Conservation (phyloP, 1,140 invertebrate genomes). For the Akabosia matsudoensis region DNA sequence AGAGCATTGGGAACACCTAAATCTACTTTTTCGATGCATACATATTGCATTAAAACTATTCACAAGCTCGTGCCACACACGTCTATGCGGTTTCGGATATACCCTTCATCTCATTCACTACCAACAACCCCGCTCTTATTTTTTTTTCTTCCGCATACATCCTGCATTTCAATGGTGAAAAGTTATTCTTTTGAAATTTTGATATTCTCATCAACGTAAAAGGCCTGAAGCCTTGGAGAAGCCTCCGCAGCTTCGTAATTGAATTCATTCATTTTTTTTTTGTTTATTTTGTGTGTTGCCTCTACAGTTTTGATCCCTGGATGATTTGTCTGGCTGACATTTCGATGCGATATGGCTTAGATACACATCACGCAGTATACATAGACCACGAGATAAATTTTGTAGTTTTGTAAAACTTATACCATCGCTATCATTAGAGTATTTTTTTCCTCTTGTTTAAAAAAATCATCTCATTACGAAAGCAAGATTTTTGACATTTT, state of each 20-base stretch:
- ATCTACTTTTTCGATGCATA: not conserved
- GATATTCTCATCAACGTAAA: conserved; percentile 34
- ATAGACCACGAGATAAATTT: too few relatives aligned
- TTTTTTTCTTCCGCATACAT: not conserved
- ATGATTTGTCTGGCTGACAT: conserved; percentile 3
- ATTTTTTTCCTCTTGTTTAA: too few relatives aligned
- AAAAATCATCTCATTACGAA: too few relatives aligned
- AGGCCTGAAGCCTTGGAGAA: conserved; percentile 26
- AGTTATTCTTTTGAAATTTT: conserved; percentile 29
- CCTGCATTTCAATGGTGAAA: not conserved
- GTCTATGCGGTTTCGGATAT: not conserved
- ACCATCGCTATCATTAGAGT: too few relatives aligned
- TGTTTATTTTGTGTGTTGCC: conserved; percentile 31
- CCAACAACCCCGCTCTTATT: too few relatives aligned
- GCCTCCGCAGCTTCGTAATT: conserved; percentile 36
- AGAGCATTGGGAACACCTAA: not conserved
- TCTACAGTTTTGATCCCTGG: conserved; percentile 4
- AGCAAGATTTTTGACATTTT: too few relatives aligned
- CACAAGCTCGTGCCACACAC: conserved; percentile 1
- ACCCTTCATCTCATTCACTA: not conserved
- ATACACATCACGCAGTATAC: not conserved
- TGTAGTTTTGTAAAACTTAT: too few relatives aligned
- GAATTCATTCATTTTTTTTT: conserved; percentile 43
- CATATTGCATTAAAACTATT: not conserved
- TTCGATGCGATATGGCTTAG: not conserved